Conservation (phyloP, 2,113 vertebrate species). For the Anhinga rufa region DNA sequence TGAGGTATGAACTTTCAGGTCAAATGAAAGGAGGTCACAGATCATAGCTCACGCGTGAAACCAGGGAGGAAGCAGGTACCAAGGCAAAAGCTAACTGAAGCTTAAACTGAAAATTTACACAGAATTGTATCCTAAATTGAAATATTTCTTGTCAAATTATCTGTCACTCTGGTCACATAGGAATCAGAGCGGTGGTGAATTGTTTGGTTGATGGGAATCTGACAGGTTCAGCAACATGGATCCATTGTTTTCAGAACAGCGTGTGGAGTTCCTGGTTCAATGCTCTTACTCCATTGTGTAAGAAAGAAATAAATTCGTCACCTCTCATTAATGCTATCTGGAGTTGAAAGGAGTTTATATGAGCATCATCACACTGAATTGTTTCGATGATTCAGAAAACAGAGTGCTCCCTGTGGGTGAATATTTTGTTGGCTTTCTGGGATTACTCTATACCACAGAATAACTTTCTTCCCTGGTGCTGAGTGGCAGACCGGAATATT, state of each 20-base stretch:
- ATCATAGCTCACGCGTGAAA: background rate
- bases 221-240: background rate
- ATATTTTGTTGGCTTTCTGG: background rate
- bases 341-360: conserved; percentile 30
- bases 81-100: background rate
- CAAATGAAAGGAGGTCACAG: background rate
- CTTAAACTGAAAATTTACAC: background rate
- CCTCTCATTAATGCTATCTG: conserved; percentile 1
- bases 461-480: background rate
- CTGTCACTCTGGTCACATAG: background rate
- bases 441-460: background rate
- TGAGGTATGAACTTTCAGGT: background rate
- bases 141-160: background rate
- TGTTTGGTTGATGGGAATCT: background rate
- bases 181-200: background rate
- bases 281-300: background rate
- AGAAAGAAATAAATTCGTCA: background rate
- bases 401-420: background rate
- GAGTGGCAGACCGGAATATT: background rate
- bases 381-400: background rate
- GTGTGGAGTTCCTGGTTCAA: background rate
- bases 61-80: background rate
- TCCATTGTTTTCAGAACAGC: background rate
- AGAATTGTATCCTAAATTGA: background rate
- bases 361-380: background rate